These are phyloP conservation scores for Myiotriccus ornatus DNA, from an alignment of 2,797 vertebrate species.

Conservation along the genomic window DNA sequence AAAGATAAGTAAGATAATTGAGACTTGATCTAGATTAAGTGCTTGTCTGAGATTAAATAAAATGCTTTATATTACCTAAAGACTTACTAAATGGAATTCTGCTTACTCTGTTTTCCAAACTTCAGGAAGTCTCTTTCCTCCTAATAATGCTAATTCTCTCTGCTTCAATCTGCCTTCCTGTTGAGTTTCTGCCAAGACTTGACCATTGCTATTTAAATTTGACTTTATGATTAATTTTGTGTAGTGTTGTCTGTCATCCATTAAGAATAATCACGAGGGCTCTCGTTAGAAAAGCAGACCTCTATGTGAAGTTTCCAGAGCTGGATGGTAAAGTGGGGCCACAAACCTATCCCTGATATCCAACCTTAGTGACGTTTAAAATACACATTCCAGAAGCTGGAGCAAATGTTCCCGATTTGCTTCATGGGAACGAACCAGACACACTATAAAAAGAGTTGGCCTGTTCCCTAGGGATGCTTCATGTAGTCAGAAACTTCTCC, in stretches of 20 bases:
- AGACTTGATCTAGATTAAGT: not conserved
- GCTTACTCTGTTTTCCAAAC: not conserved
- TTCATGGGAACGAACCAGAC: not conserved
- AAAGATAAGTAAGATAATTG: conserved; percentile 22
- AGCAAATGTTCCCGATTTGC: not conserved
- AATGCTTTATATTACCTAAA: not conserved
- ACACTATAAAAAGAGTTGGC: not conserved
- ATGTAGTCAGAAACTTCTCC: not conserved
- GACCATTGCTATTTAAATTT: not conserved
- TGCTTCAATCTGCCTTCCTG: not conserved
- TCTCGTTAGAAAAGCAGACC: not conserved
- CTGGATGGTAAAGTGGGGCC: not conserved
- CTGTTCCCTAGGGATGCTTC: not conserved
- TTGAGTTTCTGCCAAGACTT: not conserved
- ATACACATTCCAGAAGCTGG: not conserved
- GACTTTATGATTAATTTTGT: not conserved
- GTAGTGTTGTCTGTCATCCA: not conserved
- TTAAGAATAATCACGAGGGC: not conserved
- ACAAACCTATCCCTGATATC: not conserved
- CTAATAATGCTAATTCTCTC: not conserved
- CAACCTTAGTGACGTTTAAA: not conserved
- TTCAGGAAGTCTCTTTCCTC: not conserved
- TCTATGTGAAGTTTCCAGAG: not conserved
- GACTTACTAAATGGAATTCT: not conserved
- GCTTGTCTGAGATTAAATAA: not conserved